Percentiles rank a stretch among this genome's conserved stretches.
These are phyloP conservation scores for Styela plicata DNA, from an alignment of 23 tunicate genomes.

Conservation along the genomic window DNA sequence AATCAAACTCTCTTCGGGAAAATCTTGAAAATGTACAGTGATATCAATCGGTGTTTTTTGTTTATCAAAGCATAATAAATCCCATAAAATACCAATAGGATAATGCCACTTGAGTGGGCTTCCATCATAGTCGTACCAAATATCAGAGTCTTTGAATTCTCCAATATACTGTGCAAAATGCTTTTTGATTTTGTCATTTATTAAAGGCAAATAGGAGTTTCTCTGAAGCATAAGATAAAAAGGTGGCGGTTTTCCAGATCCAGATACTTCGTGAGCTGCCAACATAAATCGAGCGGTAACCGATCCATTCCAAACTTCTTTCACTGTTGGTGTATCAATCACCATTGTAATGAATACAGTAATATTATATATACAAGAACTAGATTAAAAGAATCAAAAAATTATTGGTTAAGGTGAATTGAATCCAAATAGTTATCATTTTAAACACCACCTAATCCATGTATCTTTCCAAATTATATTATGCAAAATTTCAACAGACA, in stretches of 20 bases:
- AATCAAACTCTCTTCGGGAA: slow-evolving; percentile 50
- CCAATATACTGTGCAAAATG: slow-evolving; percentile 39
- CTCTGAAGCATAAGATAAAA: slow-evolving; percentile 60
- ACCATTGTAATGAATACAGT: no score
- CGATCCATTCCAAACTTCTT: slow-evolving; percentile 72
- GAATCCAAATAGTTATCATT: no score
- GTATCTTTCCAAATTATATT: no score
- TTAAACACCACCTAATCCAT: no score
- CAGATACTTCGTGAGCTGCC: slow-evolving; percentile 58
- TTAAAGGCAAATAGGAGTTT: slow-evolving; percentile 54
- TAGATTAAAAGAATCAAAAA: no score
- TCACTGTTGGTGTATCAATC: slow-evolving; percentile 7
- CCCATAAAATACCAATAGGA: slow-evolving; percentile 78
- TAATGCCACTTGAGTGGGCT: slow-evolving; percentile 79
- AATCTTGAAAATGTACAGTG: slow-evolving; percentile 80
- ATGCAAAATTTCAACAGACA: no score
- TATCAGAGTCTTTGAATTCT: slow-evolving; percentile 11
- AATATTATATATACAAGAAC: no score
- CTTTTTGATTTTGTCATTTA: slow-evolving; percentile 41
- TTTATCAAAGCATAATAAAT: slow-evolving; percentile 36
- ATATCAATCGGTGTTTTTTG: slow-evolving; percentile 51
- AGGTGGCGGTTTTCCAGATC: slow-evolving; percentile 39
- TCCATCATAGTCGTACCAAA: slow-evolving; percentile 84
- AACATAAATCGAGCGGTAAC: slow-evolving; percentile 51
- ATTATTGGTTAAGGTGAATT: no score